Base-by-base conservation (phyloP, 2,113 vertebrate genomes). In the Actinemys pallida region DNA sequence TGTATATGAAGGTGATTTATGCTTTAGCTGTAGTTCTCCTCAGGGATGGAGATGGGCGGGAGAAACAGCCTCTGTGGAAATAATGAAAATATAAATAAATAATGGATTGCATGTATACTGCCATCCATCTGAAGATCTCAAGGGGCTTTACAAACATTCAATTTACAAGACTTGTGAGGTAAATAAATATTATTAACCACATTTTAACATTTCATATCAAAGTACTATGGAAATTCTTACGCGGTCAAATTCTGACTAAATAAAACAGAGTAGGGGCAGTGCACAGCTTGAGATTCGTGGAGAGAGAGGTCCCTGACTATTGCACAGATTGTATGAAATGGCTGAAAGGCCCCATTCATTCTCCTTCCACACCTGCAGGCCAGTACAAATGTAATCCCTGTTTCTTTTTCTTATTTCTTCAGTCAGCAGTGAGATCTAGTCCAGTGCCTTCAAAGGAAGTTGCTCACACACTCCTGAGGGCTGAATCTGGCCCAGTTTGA, bases 161-260 rank as follows among this genome's bases (percentile, higher is more conserved):
- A 82, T 56, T 29, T 22, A 5, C 4, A 49, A 42, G 2, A 13
- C 5, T 19, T 4, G 0, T 1, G 6, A 54, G 27, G 47, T 69
- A 39, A 39, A 45, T 76, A 76, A 45, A 25, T 76, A 45, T 45
- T 45, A 45, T 25, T 45, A 27, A 7, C 24, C 10, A 35, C 47
- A 6, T 29, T 81, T 56, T 29, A 78, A 54, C 31, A 75, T 53
- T 25, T 91, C 59, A n/a, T 49, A 84, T 57, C 54, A 65, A 19
- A 65, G 93, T 87, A 19, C 11, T 27, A 76, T 45, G 10, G 11
- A 81, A 57, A 57, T 8, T 50, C 14, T 82, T 95, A 88, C 52
- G 80, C 53, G 31, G 11, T 54, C 35, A 8, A 80, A 84, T 20
- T 82, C 24, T 92, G 62, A 27, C 56, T 53, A 16, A 86, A 6